A percentile compares a stretch with the other conserved stretches of the same genome.
phyloP scores from a whole-genome alignment of 2,797 vertebrate species.

The Gephyroberyx darwinii region DNA sequence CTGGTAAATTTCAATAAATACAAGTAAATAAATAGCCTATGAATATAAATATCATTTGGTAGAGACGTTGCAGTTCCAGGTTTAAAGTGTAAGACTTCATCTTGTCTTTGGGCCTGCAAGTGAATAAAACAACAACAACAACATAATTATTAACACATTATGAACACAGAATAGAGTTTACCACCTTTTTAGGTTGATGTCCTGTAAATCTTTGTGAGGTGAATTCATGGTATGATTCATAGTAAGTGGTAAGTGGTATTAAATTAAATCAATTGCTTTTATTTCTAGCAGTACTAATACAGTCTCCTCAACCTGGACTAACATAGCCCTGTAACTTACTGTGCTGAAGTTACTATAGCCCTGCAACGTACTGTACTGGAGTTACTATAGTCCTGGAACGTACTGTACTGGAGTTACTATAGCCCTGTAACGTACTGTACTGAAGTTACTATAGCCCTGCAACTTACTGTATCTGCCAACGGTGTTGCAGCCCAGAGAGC shows the following conservation, averaged over 20 bases:
- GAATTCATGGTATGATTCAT: no score
- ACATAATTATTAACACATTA: not conserved
- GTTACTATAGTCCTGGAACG: conserved; percentile 38
- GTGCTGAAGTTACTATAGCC: not conserved
- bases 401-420: conserved; percentile 61
- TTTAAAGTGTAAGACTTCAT: conserved; percentile 75
- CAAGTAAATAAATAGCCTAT: conserved; percentile 77
- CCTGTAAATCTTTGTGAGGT: no score
- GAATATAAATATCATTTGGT: conserved; percentile 64
- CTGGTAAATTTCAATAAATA: conserved; percentile 77
- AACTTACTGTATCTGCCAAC: conserved; percentile 77
- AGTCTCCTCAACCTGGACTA: not conserved
- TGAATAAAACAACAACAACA: conserved; percentile 31
- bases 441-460: not conserved
- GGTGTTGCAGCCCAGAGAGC: conserved; percentile 84
- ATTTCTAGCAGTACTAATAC: not conserved
- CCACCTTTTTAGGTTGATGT: no score
- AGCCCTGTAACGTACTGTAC: not conserved
- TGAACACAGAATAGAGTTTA: no score
- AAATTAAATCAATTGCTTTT: no score
- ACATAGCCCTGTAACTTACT: not conserved
- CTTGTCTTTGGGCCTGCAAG: conserved; percentile 78
- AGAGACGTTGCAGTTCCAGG: conserved; percentile 57
- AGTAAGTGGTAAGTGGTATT: no score
- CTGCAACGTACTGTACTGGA: conserved; percentile 57